Base-by-base conservation (phyloP, 2,888 invertebrate genomes). In the Luperina nickerlii region DNA sequence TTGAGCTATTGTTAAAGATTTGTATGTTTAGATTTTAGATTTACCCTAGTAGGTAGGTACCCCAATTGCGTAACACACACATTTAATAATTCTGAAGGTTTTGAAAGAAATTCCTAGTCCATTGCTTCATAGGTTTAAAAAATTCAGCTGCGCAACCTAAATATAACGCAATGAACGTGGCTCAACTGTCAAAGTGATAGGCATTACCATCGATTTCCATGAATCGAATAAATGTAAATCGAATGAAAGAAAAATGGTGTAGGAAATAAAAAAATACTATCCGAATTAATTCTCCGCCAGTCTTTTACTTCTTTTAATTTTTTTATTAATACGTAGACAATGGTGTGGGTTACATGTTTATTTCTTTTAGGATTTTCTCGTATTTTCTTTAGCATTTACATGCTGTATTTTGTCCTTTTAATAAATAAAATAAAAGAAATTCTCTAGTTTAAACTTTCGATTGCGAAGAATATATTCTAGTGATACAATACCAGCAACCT, bases 401-500 rank as follows among this genome's bases (percentile, higher is more conserved):
- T 54, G 51, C 18, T 24, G 11, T 20, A 11, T 63, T 27, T 63
- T 6, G 20, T 20, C 11, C 11, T 11, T 51, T 51, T 20, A 38
- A 65, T 13, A 24, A 42, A 42, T 18, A n/a, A 42, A 67, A 8
- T 42, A n/a, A 15, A n/a, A n/a, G 6, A 38, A 38, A 38, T 38
- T 42, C 0, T 66, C 15, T 15, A 42, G 42, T 66, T n/a, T n/a
- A 45, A 45, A 27, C 11, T 27, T 27, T 48, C 20, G 45, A 48
- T 20, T 68, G 48, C 11, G 1, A 68, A 48, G 13, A 38, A 51
- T 68, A 20, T 15, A 20, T 67, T 66, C 9, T 32, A 51, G n/a
- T 81, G 60, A 60, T 48, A 73, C 74, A 79, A 66, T 67, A 51
- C 9, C 38, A 18, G 48, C 48, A 15, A 15, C 48, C n/a, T n/a